Percentiles rank a stretch among this genome's conserved stretches.
Conservation (phyloP, 2,797 vertebrate species). For the Anas bernieri region DNA sequence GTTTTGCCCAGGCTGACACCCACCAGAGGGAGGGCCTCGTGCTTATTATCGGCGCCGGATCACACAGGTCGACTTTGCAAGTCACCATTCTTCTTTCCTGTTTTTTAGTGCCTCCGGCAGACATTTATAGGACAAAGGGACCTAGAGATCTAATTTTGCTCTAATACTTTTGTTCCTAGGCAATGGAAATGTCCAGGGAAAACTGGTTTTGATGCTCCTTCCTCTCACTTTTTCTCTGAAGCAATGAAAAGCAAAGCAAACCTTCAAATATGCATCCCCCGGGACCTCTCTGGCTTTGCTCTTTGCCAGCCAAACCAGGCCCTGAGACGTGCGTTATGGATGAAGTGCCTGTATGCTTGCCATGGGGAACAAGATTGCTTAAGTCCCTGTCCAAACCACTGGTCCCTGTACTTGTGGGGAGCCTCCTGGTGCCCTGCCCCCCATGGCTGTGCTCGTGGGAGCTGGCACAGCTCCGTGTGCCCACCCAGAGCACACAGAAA, state of each 20-base stretch:
- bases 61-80: constrained; percentile 42
- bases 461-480: background rate
- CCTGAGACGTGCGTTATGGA: background rate
- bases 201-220: background rate
- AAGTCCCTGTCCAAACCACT: background rate
- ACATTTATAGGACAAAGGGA: background rate
- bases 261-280: background rate
- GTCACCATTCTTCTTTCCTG: background rate
- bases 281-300: background rate
- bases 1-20: constrained; percentile 38
- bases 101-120: background rate
- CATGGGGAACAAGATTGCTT: background rate
- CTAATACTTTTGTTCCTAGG: background rate
- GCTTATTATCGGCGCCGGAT: constrained; percentile 47
- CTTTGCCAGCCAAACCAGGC: background rate
- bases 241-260: background rate
- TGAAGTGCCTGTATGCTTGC: background rate
- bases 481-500: background rate
- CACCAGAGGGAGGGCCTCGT: constrained; percentile 18
- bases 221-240: background rate
- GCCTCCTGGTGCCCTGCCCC: background rate
- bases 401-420: accelerated
- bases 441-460: background rate
- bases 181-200: background rate
- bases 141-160: background rate